phyloP scores from a whole-genome alignment of 2,113 vertebrate genomes.

The Antigone vipio region DNA sequence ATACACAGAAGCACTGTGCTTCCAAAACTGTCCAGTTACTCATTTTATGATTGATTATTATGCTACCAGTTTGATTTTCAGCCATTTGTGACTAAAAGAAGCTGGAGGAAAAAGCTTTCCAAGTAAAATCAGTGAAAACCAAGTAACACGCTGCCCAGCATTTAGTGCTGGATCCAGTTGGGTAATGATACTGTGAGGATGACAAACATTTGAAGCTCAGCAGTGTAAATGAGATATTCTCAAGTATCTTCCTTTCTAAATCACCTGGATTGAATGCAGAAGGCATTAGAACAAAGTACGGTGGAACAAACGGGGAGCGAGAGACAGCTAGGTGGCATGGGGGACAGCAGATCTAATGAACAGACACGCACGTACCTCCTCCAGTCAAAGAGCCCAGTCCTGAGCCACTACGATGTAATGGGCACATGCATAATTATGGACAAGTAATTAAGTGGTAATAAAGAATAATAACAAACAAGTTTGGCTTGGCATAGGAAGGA shows the following conservation, averaged over 20 bases:
- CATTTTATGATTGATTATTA: background rate
- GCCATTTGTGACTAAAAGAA: background rate
- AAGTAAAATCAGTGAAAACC: background rate
- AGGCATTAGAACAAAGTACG: background rate
- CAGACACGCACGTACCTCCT: background rate
- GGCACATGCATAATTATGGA: accelerated
- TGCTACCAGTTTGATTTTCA: background rate
- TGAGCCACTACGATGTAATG: background rate
- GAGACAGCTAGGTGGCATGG: background rate
- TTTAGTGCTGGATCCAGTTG: background rate
- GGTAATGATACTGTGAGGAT: background rate
- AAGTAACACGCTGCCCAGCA: background rate
- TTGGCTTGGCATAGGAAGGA: background rate
- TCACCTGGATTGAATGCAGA: background rate
- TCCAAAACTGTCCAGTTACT: background rate
- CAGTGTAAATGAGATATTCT: background rate
- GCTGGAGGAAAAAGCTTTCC: background rate
- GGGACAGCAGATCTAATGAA: background rate
- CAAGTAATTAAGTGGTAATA: background rate
- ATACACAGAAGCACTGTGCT: background rate
- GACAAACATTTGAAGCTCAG: background rate
- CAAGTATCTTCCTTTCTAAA: background rate
- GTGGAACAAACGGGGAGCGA: background rate
- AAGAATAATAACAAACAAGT: background rate
- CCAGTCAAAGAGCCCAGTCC: background rate